Evolutionary conservation across 1,140 invertebrate genomes (phyloP).

Genomic region (Rhagoletis pomonella): DNA sequence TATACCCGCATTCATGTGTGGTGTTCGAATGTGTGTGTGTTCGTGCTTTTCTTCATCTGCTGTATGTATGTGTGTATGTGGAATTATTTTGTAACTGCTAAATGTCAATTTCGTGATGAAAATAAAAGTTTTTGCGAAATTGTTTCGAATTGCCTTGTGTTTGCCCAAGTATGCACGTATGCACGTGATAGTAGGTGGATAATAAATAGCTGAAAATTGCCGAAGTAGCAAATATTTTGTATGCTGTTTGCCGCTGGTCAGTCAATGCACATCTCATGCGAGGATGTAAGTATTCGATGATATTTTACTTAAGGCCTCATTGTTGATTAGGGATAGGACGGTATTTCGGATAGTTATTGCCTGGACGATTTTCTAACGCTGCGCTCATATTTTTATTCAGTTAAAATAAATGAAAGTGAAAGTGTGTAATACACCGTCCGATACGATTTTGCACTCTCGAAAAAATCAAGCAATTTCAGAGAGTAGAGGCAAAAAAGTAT

Average conservation of each 20-base stretch:
- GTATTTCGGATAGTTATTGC: too few relatives aligned
- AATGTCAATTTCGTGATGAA: constrained; percentile 56
- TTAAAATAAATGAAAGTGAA: too few relatives aligned
- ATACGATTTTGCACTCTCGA: too few relatives aligned
- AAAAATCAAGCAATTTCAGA: too few relatives aligned
- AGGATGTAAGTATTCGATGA: not conserved
- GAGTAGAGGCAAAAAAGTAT: too few relatives aligned
- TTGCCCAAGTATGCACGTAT: too few relatives aligned
- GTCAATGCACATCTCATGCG: not conserved
- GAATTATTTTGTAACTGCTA: constrained; percentile 42
- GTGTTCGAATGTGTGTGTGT: not conserved
- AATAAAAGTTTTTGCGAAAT: constrained; percentile 40
- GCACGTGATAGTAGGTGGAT: not conserved
- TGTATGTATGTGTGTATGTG: constrained; percentile 31
- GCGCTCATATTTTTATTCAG: too few relatives aligned
- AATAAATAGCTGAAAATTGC: constrained; percentile 28
- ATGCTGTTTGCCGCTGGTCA: constrained; percentile 20
- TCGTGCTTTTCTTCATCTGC: not conserved
- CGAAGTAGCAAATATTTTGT: not conserved
- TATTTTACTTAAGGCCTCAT: too few relatives aligned
- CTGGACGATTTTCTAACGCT: too few relatives aligned
- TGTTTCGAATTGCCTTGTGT: not conserved
- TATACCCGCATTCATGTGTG: not conserved
- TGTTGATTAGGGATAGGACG: too few relatives aligned
- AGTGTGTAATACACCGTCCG: too few relatives aligned